phyloP scores from a whole-genome alignment of 2,797 vertebrate genomes.

The Pangasius djambal region DNA sequence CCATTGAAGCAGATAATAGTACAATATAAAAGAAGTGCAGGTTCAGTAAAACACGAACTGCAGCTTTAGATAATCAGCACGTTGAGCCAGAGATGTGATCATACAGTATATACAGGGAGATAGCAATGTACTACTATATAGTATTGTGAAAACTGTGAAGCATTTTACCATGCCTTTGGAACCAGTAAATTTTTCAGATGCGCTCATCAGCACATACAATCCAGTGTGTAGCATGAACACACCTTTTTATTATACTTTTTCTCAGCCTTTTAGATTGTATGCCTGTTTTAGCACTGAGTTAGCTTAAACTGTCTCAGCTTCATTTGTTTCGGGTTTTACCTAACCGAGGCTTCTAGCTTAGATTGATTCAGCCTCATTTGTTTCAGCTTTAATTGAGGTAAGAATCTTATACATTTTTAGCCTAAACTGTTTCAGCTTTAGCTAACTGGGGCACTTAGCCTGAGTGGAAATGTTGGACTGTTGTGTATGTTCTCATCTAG shows the following conservation, averaged over 20 bases:
- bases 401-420: not conserved
- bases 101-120: slow-evolving; percentile 3
- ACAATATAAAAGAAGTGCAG: not conserved
- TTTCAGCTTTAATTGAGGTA: not conserved
- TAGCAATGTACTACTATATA: not conserved
- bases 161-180: not conserved
- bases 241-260: not conserved
- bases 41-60: slow-evolving; percentile 2
- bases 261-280: not conserved
- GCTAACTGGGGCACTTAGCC: not conserved
- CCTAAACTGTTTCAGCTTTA: not conserved
- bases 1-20: slow-evolving; percentile 5
- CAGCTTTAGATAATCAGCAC: not conserved
- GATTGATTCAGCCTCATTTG: not conserved
- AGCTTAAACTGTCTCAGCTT: not conserved
- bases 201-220: not conserved
- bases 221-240: not conserved
- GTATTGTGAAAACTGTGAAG: not conserved
- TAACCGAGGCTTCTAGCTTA: not conserved
- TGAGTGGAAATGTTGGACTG: not conserved
- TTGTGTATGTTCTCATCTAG: not conserved
- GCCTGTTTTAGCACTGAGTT: not conserved
- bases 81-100: not conserved
- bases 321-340: not conserved
- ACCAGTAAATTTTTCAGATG: not conserved